These are phyloP conservation scores for Pocillopora damicornis DNA, from an alignment of 64 coral and sea anemone genomes.

Conservation along the genomic window DNA sequence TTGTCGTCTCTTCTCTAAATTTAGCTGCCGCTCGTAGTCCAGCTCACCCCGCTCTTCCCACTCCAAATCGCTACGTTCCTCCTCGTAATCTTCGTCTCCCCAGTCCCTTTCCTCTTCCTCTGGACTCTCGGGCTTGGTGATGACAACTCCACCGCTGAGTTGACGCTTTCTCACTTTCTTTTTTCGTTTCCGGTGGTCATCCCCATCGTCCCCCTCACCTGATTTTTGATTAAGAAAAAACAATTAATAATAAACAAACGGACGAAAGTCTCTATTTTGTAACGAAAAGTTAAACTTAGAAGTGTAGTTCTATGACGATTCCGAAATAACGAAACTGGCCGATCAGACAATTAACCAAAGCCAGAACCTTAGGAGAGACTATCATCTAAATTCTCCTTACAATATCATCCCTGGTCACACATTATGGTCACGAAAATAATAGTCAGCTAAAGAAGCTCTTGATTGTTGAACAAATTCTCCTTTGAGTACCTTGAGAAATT, in stretches of 20 bases:
- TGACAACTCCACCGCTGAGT: constrained; percentile 28
- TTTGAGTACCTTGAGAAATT: no score
- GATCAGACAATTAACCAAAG: no score
- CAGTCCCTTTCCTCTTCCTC: constrained; percentile 52
- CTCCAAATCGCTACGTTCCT: constrained; percentile 47
- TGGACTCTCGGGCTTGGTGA: constrained; percentile 47
- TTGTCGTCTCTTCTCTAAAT: constrained; percentile 77
- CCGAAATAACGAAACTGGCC: no score
- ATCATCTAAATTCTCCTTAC: no score
- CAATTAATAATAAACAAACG: neutral
- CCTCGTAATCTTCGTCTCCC: constrained; percentile 47
- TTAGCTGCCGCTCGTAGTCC: constrained; percentile 77
- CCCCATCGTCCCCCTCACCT: constrained; percentile 49
- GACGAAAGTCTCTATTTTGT: neutral
- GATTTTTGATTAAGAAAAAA: constrained; percentile 4
- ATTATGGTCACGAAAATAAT: no score
- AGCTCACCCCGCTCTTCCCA: constrained; percentile 87
- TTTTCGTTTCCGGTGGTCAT: constrained; percentile 37
- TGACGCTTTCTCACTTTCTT: constrained; percentile 63
- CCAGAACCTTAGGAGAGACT: no score
- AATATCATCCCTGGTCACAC: no score
- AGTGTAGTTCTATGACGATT: no score
- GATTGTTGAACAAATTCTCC: no score
- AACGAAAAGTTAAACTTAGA: no score
- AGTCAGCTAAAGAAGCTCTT: no score